Evolutionary conservation across 2,113 vertebrate genomes (phyloP).

Genomic region (Thinocorus orbignyianus): DNA sequence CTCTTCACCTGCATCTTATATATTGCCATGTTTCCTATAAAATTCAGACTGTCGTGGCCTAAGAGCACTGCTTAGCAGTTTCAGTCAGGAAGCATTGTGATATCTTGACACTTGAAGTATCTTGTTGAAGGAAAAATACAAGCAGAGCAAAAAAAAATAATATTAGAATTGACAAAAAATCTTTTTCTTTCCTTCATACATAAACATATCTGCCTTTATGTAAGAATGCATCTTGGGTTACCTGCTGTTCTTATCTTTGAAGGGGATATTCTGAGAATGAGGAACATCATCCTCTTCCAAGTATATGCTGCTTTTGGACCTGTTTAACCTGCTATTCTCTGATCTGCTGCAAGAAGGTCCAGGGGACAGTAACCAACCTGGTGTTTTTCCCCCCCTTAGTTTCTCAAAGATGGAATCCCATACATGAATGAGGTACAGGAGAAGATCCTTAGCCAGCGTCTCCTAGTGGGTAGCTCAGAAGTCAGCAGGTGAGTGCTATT

Average conservation of each 20-base stretch:
- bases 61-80: neutral
- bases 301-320: neutral
- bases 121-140: neutral
- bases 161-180: neutral
- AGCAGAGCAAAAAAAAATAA: neutral
- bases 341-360: neutral
- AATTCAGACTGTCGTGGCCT: neutral
- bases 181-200: neutral
- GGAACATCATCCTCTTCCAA: neutral
- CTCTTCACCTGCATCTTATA: neutral
- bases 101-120: neutral
- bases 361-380: neutral
- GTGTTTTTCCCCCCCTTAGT: conserved; percentile 18
- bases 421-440: conserved; percentile 79
- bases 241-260: neutral
- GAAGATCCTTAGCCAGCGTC: conserved; percentile 53
- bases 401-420: conserved; percentile 77
- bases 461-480: conserved; percentile 56
- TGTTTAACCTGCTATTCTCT: neutral
- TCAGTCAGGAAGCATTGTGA: neutral
- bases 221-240: neutral
- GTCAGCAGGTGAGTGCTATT: conserved; percentile 50
- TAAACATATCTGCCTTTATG: neutral
- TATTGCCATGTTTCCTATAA: neutral
- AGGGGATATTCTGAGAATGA: neutral